A percentile compares a stretch with the other conserved stretches of the same genome.
phyloP scores from a whole-genome alignment of 1,140 invertebrate species.

The Oryzaephilus surinamensis region DNA sequence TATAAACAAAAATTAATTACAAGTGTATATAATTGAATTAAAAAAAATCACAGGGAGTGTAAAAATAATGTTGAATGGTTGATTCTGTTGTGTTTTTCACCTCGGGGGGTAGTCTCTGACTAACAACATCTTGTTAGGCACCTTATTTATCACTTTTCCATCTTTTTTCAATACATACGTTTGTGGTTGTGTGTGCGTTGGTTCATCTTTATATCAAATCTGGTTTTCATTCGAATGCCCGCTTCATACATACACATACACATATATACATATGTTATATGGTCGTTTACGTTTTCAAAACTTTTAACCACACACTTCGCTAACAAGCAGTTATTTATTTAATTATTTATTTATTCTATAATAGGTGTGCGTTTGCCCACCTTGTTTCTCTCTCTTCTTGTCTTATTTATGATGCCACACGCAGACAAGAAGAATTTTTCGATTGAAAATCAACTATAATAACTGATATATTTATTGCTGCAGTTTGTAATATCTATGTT shows the following conservation, averaged over 20 bases:
- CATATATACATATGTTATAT: neutral
- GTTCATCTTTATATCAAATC: slow-evolving; percentile 11
- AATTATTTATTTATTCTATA: slow-evolving; percentile 39
- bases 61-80: too few relatives aligned
- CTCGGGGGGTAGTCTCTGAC: slow-evolving; percentile 33
- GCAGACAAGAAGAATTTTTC: slow-evolving; percentile 29
- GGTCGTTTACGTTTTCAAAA: too few relatives aligned
- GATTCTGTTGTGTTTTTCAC: slow-evolving; percentile 35
- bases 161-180: slow-evolving; percentile 17
- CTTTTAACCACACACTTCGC: slow-evolving; percentile 34
- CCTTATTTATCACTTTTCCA: slow-evolving; percentile 32
- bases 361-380: slow-evolving; percentile 37
- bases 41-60: too few relatives aligned
- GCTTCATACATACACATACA: neutral
- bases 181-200: neutral
- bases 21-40: too few relatives aligned
- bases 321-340: slow-evolving; percentile 39
- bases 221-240: too few relatives aligned
- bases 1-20: too few relatives aligned
- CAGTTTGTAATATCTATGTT: slow-evolving; percentile 31
- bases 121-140: slow-evolving; percentile 36
- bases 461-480: slow-evolving; percentile 33
- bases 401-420: slow-evolving; percentile 38
- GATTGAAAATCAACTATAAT: slow-evolving; percentile 31
- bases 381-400: slow-evolving; percentile 24